Percentiles rank a stretch among this genome's conserved stretches.
These are phyloP conservation scores for Taurulus bubalis DNA, from an alignment of 2,113 vertebrate genomes.

Conservation along the genomic window DNA sequence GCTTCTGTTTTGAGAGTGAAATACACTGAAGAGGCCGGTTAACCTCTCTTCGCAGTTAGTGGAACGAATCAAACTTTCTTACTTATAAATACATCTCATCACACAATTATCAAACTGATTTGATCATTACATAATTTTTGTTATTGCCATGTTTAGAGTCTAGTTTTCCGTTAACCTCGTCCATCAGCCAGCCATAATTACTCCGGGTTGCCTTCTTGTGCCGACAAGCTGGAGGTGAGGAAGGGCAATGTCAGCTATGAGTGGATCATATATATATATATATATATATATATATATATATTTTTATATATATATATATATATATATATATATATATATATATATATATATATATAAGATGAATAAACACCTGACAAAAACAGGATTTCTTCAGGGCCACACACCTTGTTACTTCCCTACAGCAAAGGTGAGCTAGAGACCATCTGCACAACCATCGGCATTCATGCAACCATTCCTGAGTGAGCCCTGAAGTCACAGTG, in stretches of 20 bases:
- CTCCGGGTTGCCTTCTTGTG: neutral
- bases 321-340: no score
- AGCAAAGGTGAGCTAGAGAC: neutral
- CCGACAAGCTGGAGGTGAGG: neutral
- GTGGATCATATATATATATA: neutral
- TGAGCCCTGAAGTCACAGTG: slow-evolving; percentile 24
- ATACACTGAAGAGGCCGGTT: neutral
- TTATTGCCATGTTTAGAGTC: neutral
- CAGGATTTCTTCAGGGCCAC: neutral
- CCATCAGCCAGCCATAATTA: neutral
- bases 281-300: neutral
- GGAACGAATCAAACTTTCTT: neutral
- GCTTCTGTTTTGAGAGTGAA: slow-evolving; percentile 28
- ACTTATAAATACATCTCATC: neutral
- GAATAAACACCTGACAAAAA: neutral
- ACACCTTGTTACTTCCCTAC: neutral
- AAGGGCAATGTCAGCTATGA: neutral
- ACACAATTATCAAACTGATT: neutral
- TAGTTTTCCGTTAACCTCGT: neutral
- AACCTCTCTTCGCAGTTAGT: neutral
- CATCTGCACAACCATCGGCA: neutral
- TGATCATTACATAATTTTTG: neutral
- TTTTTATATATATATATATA: no score
- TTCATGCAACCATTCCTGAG: slow-evolving; percentile 6
- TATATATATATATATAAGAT: neutral